Percentiles rank a stretch among this genome's conserved stretches.
Evolutionary conservation across 2,113 vertebrate genomes (phyloP).

Genomic region (Bos indicus): DNA sequence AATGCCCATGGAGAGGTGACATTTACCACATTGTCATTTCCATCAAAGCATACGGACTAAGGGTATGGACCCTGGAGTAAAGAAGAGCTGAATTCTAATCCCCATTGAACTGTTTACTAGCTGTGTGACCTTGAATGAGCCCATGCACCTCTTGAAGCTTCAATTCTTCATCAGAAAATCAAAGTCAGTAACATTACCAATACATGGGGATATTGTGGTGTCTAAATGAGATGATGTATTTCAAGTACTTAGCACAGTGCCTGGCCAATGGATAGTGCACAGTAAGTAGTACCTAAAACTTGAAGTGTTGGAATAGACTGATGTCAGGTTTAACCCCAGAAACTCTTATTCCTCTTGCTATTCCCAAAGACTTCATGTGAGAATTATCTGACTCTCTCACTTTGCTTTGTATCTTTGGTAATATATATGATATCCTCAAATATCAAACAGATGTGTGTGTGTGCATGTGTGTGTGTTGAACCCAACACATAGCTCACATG

Average conservation of each 20-base stretch:
- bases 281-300: neutral
- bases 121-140: neutral
- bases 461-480: neutral
- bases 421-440: neutral
- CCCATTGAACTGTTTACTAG: neutral
- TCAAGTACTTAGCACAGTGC: neutral
- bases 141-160: neutral
- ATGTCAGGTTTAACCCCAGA: neutral
- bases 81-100: neutral
- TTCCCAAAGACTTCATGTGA: neutral
- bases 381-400: neutral
- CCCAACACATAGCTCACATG: neutral
- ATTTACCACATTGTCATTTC: neutral
- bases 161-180: neutral
- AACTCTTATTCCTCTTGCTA: neutral
- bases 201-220: neutral
- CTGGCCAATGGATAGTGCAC: no score
- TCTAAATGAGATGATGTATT: neutral
- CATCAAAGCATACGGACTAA: neutral
- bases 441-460: neutral
- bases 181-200: neutral
- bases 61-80: neutral
- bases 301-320: neutral
- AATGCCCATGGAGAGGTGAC: neutral
- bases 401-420: neutral